Conservation (phyloP, 2,797 vertebrate genomes). For the Typhlichthys subterraneus region DNA sequence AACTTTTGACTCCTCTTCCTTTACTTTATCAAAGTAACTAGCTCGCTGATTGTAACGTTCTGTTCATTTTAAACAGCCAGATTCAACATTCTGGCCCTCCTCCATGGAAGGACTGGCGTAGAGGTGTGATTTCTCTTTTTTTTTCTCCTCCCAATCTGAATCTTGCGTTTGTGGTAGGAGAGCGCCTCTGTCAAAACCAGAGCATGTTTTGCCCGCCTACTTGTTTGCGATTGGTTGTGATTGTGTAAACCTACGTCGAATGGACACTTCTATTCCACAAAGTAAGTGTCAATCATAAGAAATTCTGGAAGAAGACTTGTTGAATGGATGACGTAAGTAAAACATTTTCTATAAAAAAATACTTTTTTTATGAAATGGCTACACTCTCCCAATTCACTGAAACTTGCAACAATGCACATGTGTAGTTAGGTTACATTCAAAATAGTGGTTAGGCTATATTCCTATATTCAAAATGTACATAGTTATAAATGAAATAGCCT, state of each 20-base stretch:
- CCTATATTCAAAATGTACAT: no score
- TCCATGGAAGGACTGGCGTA: constrained; percentile 73
- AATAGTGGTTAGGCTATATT: no score
- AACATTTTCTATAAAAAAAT: no score
- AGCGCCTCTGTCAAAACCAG: constrained; percentile 56
- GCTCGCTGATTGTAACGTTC: constrained; percentile 54
- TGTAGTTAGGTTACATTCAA: no score
- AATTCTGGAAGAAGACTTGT: constrained; percentile 28
- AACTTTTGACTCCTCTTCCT: constrained; percentile 61
- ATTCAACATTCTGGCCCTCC: constrained; percentile 66
- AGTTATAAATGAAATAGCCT: no score
- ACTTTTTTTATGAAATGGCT: no score
- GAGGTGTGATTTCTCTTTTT: constrained; percentile 61
- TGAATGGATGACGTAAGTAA: constrained; percentile 64
- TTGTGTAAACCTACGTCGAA: constrained; percentile 39
- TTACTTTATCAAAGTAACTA: constrained; percentile 61
- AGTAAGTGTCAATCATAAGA: constrained; percentile 38
- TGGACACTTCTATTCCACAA: constrained; percentile 36
- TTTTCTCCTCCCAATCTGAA: background rate
- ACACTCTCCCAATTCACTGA: no score
- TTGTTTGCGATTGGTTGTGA: constrained; percentile 17
- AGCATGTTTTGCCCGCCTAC: constrained; percentile 41
- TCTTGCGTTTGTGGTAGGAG: constrained; percentile 50
- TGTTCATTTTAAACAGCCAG: constrained; percentile 68
- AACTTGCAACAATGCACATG: no score